phyloP scores from a whole-genome alignment of 2,113 vertebrate genomes.

The Rana temporaria region DNA sequence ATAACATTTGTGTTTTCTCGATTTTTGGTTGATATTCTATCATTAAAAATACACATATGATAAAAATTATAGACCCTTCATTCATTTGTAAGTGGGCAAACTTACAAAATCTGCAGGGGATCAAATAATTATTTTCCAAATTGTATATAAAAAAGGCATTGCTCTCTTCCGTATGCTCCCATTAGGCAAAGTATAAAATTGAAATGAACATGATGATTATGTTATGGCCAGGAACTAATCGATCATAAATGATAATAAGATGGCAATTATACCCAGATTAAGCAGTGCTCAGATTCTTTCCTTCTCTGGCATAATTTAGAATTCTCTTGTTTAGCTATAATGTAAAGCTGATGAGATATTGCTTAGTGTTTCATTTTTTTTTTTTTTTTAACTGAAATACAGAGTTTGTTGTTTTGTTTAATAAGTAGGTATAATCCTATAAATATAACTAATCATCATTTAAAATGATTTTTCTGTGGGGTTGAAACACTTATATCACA shows the following conservation, averaged over 20 bases:
- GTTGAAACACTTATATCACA: slow-evolving; percentile 11
- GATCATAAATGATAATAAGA: slow-evolving; percentile 36
- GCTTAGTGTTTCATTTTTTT: background rate
- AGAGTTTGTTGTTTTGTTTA: background rate
- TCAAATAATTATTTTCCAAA: too few species aligned
- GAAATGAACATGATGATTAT: background rate
- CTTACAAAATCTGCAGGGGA: too few species aligned
- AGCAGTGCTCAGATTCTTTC: background rate
- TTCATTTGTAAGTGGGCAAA: too few species aligned
- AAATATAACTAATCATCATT: slow-evolving; percentile 29
- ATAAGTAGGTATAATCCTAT: background rate
- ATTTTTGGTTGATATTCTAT: too few species aligned
- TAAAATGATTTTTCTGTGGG: slow-evolving; percentile 18
- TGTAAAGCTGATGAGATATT: background rate
- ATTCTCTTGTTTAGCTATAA: background rate
- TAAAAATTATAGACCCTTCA: too few species aligned
- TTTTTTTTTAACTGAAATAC: background rate
- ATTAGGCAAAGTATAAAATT: too few species aligned
- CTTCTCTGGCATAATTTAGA: background rate
- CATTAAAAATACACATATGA: too few species aligned
- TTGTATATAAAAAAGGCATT: too few species aligned
- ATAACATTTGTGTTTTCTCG: too few species aligned
- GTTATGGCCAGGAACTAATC: slow-evolving; percentile 31
- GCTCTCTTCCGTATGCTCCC: too few species aligned
- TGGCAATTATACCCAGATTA: slow-evolving; percentile 29